Evolutionary conservation across 2,888 invertebrate genomes (phyloP).

Genomic region (Phyllotreta cruciferae): DNA sequence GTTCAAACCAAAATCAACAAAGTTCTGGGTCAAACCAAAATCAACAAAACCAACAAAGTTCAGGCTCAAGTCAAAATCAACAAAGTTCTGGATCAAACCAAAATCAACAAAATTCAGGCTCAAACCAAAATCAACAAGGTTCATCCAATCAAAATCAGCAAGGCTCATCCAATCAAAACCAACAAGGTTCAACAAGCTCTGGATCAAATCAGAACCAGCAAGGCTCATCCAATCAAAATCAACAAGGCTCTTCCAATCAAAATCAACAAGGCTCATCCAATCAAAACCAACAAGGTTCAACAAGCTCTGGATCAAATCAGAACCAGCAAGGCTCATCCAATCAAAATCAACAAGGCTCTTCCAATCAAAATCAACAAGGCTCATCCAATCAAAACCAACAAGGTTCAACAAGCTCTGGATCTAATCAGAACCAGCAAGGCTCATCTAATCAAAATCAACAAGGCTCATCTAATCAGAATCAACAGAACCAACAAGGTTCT

Average conservation of each 20-base stretch:
- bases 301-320: conserved; percentile 19
- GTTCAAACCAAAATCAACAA: conserved; percentile 36
- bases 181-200: conserved; percentile 9
- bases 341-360: conserved; percentile 34
- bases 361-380: conserved; percentile 38
- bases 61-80: conserved; percentile 9
- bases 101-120: conserved; percentile 21
- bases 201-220: conserved; percentile 7
- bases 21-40: conserved; percentile 19
- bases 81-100: conserved; percentile 5
- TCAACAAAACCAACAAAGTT: conserved; percentile 23
- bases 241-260: conserved; percentile 14
- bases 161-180: background rate
- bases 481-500: conserved; percentile 33
- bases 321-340: conserved; percentile 32
- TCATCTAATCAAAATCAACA: conserved; percentile 34
- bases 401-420: conserved; percentile 17
- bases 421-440: conserved; percentile 35
- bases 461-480: conserved; percentile 26
- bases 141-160: conserved; percentile 22
- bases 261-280: conserved; percentile 22
- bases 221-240: conserved; percentile 16
- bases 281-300: conserved; percentile 18
- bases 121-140: conserved; percentile 36
- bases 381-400: conserved; percentile 37